Evolutionary conservation across 2,797 vertebrate genomes (phyloP).

Genomic region (Liasis olivaceus): DNA sequence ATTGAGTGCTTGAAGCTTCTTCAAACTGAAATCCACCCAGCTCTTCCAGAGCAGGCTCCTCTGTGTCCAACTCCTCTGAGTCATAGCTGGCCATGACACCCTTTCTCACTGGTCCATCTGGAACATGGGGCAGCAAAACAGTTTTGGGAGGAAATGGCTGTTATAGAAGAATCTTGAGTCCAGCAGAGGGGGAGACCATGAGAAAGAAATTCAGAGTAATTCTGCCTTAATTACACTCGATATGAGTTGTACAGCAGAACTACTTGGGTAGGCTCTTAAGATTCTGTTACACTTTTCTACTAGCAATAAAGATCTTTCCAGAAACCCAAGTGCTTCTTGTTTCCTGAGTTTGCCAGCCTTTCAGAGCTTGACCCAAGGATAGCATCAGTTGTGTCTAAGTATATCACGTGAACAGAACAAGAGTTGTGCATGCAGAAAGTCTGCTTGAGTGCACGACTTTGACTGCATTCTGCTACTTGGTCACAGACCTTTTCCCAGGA

Average conservation of each 20-base stretch:
- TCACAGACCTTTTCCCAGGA: neutral
- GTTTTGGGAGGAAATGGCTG: neutral
- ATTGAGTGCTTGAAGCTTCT: neutral
- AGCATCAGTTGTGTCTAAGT: neutral
- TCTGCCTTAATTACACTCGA: neutral
- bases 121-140: neutral
- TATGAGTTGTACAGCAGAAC: too few relatives aligned
- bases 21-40: neutral
- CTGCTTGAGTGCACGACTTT: neutral
- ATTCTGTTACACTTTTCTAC: neutral
- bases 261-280: neutral
- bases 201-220: neutral
- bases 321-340: neutral
- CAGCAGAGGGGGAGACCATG: neutral
- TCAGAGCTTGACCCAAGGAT: neutral
- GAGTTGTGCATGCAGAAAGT: neutral
- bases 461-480: neutral
- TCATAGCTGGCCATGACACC: neutral
- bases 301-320: neutral
- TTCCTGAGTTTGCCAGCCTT: neutral
- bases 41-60: too few relatives aligned
- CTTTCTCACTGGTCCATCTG: neutral
- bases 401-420: neutral
- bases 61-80: neutral
- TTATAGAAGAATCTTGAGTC: neutral